Percentiles rank a stretch among this genome's conserved stretches.
Conservation (phyloP, 1,140 invertebrate species). For the Nebria ingens region DNA sequence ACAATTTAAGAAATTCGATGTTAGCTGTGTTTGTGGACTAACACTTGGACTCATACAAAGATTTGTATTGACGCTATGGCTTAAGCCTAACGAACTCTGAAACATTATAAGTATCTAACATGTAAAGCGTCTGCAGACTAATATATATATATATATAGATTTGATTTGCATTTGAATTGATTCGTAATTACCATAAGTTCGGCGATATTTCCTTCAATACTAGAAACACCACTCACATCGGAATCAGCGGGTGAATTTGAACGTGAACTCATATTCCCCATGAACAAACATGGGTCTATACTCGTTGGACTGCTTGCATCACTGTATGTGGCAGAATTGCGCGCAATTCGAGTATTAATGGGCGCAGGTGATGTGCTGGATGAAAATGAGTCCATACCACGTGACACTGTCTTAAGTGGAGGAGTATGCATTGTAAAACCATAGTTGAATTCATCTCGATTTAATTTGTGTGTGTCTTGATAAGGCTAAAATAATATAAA, state of each 20-base stretch:
- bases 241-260: slow-evolving; percentile 51
- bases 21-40: background rate
- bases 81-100: slow-evolving; percentile 29
- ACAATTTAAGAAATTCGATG: slow-evolving; percentile 13
- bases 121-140: background rate
- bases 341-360: background rate
- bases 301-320: slow-evolving; percentile 40
- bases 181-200: slow-evolving; percentile 51
- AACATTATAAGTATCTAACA: slow-evolving; percentile 8
- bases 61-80: slow-evolving; percentile 17
- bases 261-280: slow-evolving; percentile 39
- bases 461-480: background rate
- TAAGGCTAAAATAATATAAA: background rate
- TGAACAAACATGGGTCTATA: slow-evolving; percentile 35
- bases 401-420: background rate
- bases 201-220: slow-evolving; percentile 45
- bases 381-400: background rate
- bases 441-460: background rate
- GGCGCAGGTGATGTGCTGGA: background rate
- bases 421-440: background rate
- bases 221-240: slow-evolving; percentile 50
- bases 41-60: background rate
- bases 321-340: slow-evolving; percentile 17
- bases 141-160: background rate
- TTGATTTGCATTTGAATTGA: slow-evolving; percentile 5